Evolutionary conservation across 2,797 vertebrate genomes (phyloP), one percentile per base, ranked within the genome.

Genomic region (Harpagifer antarcticus): DNA sequence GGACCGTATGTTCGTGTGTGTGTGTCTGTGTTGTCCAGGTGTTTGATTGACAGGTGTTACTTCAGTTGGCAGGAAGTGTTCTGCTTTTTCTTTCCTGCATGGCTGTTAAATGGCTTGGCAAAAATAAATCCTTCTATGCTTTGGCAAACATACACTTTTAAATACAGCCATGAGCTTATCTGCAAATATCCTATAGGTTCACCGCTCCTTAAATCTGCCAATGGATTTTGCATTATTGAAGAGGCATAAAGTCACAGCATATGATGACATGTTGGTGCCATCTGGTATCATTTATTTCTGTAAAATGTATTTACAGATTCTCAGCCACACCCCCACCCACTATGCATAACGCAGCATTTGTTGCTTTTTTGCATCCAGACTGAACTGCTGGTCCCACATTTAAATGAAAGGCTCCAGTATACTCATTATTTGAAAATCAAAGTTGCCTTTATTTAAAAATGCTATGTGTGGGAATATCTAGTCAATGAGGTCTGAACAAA

Each of bases 11-110:
- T 68, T 47, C 15, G 37, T 42, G 48, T 50, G 43, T 57, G 14
- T 15, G 37, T 10, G 6, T 40, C 3, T 64, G 43, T 67, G 76
- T 62, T 13, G 5, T 50, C 23, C 23, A 59, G 40, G 45, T 65
- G 56, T 59, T 73, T 81, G 87, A 85, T 74, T 78, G 79, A 88
- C 81, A 83, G 78, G 63, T 78, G 76, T 77, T 63, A n/a, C 74
- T 79, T 61, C 74, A 74, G 61, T 74, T 84, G 75, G 74, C 69
- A 66, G 70, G 48, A 78, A 67, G 70, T 71, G 75, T 82, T 56
- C 61, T 14, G 3, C 19, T 11, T 50, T 78, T 66, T 78, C 27
- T 84, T 9, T 31, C 33, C 33, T 70, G n/a, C 49, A 55, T 65
- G 49, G 53, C 63, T 67, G 74, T 85, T 75, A 74, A 81, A 77